Evolutionary conservation across 1,140 invertebrate species (phyloP), one percentile per base, ranked within the genome.

Genomic region (Drosophila dunni): DNA sequence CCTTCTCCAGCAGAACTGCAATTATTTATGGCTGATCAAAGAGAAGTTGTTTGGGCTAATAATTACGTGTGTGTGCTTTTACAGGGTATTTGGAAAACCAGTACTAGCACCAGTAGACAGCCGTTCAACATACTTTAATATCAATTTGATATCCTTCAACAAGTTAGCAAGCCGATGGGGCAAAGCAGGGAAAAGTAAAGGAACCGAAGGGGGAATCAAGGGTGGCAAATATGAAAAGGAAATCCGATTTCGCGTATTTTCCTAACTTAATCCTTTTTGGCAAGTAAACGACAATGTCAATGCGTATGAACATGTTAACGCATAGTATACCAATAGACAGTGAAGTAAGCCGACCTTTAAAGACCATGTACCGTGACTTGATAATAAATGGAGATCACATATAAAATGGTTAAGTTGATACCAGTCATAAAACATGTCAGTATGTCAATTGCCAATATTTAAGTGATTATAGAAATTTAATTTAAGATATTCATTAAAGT

Each of bases 231-330:
- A 46, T 68, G 57, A 51, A 69, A 45, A 58, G 68, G 46, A 71
- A 76, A 76, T 76, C 72, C 69, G 73, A 76, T 76, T 72, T 76
- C 70, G 74, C 69, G 69, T 72, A 67, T 76, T 76, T 76, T 73
- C 69, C 66, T 76, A 73, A 76, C 69, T 76, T 76, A 73, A 76
- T 76, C 69, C 63, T 72, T 76, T 65, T 72, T 71, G 68, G 48
- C 63, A 76, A 72, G 64, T 45, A 51, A 56, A 62, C 34, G 57
- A 62, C 34, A 48, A 29, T 54, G 46, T 56, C 13, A 40, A 33
- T 53, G 34, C 42, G n/a, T 48, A 60, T 11, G 34, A 11, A 38
- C 13, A 38, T n/a, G 50, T 53, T 13, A 34, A 34, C 48, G 9
- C 33, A 13, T 20, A n/a, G 15, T 10, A 45, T 15, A 42, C 44